Evolutionary conservation across 1,140 invertebrate species (phyloP), one percentile per base, ranked within the genome.

Genomic region (Formica exsecta): DNA sequence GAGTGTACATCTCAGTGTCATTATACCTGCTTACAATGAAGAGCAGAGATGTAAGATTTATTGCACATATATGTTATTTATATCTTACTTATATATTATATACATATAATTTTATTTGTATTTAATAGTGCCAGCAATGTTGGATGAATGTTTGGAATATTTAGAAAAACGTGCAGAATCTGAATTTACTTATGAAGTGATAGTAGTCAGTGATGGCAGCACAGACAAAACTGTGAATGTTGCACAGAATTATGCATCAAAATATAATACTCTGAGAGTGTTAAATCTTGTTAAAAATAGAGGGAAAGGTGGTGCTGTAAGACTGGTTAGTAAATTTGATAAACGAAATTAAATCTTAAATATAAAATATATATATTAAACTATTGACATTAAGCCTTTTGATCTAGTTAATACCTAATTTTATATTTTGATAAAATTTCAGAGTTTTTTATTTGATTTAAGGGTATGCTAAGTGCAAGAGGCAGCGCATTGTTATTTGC

Each of bases 171-270:
- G 92, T 92, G 64, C 95, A 96, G 93, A 95, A 94, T 80, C 87
- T 93, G 54, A 95, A 94, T 62, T 98, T 91, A 97, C 96, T n/a
- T 99, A 98, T 96, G 99, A 99, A 96, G 96, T 99, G 5, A 98
- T 99, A 85, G 95, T 99, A 86, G 99, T 99, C 3, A 99, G 98
- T 95, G 99, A 99, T 96, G 99, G 99, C 36, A 99, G 98, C 94
- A 97, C 93, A 87, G 99, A 99, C 95, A 96, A 96, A 62, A 99
- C 99, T 83, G 96, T 98, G 0, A 90, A 97, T 86, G 96, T 99
- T 83, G 98, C 97, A 0, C 95, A 97, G 57, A 93, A 95, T 65
- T 99, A 99, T 95, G 96, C 96, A 4, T 95, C 96, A 86, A 97
- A 97, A 92, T 97, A 97, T 95, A 96, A 98, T 8, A 98, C 97